These are phyloP conservation scores for Baccha elongata DNA, from an alignment of 2,888 invertebrate species.

Conservation along the genomic window DNA sequence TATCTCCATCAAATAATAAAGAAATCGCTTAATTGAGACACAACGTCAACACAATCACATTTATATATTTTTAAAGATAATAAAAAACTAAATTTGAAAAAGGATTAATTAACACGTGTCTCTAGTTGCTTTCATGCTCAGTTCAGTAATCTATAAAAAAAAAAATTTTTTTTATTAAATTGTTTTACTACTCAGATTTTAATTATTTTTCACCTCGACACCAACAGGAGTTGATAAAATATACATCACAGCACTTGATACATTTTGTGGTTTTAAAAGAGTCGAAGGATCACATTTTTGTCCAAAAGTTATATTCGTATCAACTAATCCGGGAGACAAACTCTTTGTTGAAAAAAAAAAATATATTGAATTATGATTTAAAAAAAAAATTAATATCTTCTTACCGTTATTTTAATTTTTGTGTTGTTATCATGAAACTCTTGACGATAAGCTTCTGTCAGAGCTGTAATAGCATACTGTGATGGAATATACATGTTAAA, in stretches of 20 bases:
- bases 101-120: too few relatives aligned
- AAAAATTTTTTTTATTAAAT: background rate
- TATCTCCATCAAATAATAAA: too few relatives aligned
- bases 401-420: constrained; percentile 79
- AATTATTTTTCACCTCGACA: constrained; percentile 21
- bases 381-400: constrained; percentile 4
- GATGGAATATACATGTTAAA: constrained; percentile 81
- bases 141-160: constrained; percentile 54
- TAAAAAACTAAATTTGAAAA: background rate
- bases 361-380: too few relatives aligned
- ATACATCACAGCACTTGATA: constrained; percentile 31
- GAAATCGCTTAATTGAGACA: too few relatives aligned
- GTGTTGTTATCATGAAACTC: constrained; percentile 80
- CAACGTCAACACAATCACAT: too few relatives aligned
- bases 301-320: constrained; percentile 77
- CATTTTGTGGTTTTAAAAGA: background rate
- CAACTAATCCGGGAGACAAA: constrained; percentile 80
- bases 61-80: too few relatives aligned
- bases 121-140: constrained; percentile 48
- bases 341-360: too few relatives aligned
- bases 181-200: background rate
- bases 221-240: constrained; percentile 33
- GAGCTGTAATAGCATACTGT: constrained; percentile 81
- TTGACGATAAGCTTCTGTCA: constrained; percentile 81
- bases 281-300: background rate